These are phyloP conservation scores for Micrastur ruficollis DNA, from an alignment of 2,797 vertebrate genomes.

Conservation along the genomic window DNA sequence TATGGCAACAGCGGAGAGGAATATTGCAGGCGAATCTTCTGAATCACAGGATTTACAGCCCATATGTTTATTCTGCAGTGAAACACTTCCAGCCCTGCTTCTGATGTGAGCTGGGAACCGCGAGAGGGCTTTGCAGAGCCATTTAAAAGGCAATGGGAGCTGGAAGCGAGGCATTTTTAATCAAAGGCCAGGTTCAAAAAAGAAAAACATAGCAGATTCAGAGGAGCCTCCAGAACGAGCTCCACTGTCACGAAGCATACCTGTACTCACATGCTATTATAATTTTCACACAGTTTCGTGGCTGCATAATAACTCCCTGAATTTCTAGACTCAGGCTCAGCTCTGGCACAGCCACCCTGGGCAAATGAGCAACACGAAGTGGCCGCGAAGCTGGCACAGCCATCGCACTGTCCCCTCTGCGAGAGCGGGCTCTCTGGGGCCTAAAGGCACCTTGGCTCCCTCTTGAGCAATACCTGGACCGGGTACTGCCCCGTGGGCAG, in stretches of 20 bases:
- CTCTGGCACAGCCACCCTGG: background rate
- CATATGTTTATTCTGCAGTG: conserved; percentile 75
- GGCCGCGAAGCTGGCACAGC: background rate
- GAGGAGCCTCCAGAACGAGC: background rate
- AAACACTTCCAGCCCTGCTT: conserved; percentile 71
- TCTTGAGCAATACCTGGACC: rapidly evolving
- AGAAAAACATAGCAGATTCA: background rate
- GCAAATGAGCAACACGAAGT: background rate
- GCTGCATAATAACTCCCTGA: background rate
- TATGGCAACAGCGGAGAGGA: conserved; percentile 78
- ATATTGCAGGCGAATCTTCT: conserved; percentile 75
- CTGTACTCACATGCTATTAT: background rate
- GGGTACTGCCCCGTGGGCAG: background rate
- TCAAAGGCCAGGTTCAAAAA: conserved; percentile 28
- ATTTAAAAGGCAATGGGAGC: conserved; percentile 52
- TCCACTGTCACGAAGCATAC: background rate
- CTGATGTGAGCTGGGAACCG: conserved; percentile 57
- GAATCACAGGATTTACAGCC: conserved; percentile 75
- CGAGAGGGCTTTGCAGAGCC: conserved; percentile 58
- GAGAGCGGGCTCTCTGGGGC: background rate
- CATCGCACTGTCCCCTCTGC: rapidly evolving
- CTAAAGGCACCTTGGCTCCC: background rate
- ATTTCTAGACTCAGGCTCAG: background rate
- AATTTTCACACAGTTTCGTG: background rate
- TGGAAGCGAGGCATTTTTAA: conserved; percentile 48